These are phyloP conservation scores for Irena cyanogastra DNA, from an alignment of 2,113 vertebrate species.

Conservation along the genomic window DNA sequence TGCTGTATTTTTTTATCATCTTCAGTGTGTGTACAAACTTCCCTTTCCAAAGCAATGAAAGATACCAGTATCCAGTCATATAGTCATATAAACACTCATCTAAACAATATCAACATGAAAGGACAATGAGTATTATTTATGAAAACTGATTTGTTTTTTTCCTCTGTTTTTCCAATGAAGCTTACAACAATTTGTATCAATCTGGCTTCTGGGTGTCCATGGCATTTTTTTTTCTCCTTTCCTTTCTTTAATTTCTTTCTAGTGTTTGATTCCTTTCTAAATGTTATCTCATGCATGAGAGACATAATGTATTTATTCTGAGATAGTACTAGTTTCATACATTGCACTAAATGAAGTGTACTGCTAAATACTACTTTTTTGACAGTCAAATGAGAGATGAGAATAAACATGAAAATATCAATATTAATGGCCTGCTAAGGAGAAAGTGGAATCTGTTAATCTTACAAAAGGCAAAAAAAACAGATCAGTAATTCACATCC, in stretches of 20 bases:
- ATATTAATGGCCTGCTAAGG: not conserved
- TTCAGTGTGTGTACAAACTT: not conserved
- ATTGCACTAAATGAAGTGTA: not conserved
- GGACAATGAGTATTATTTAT: not conserved
- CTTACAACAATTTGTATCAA: not conserved
- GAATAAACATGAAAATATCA: conserved; percentile 11
- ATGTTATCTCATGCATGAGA: not conserved
- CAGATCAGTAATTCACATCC: not conserved
- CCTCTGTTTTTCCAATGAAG: not conserved
- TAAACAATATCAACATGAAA: not conserved
- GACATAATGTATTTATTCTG: not conserved
- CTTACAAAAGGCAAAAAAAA: conserved; percentile 10
- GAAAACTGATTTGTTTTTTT: not conserved
- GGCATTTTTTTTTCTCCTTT: too few relatives aligned
- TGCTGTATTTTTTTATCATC: not conserved
- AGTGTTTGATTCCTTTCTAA: not conserved
- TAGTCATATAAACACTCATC: not conserved
- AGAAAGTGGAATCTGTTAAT: not conserved
- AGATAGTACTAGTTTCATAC: not conserved
- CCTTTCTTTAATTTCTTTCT: not conserved
- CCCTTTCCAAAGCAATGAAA: not conserved
- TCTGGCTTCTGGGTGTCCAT: not conserved
- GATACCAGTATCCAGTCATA: not conserved
- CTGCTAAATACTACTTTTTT: not conserved
- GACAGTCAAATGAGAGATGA: not conserved